Evolutionary conservation across 2,797 vertebrate genomes (phyloP).

Genomic region (Amphiprion clarkii): DNA sequence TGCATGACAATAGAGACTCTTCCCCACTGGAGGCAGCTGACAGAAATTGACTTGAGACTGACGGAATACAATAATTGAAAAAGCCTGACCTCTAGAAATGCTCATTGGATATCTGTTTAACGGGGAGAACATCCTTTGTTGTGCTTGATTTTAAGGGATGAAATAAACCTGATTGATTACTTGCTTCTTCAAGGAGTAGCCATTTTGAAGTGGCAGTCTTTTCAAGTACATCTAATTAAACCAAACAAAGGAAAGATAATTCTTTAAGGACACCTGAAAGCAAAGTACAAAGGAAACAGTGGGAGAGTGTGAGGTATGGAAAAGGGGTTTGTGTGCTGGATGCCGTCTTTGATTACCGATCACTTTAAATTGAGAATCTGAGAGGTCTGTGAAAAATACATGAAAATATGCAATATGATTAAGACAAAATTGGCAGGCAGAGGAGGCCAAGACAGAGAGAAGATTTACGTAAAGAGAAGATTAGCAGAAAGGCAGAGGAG

Average conservation of each 20-base stretch:
- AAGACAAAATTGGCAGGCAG: not conserved
- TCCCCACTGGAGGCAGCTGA: not conserved
- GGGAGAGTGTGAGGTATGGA: not conserved
- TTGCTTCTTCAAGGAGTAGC: not conserved
- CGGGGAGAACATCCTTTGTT: conserved; percentile 5
- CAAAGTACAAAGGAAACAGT: conserved; percentile 3
- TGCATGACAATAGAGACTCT: conserved; percentile 5
- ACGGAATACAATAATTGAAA: not conserved
- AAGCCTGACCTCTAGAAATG: not conserved
- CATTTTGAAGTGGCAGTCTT: conserved; percentile 1
- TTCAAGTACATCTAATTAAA: conserved; percentile 39
- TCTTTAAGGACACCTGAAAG: conserved; percentile 2
- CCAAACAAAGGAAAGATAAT: conserved; percentile 24
- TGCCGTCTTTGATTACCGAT: conserved; percentile 6
- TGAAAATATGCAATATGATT: not conserved
- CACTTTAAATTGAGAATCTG: not conserved
- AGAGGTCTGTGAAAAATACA: not conserved
- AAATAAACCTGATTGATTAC: conserved; percentile 41
- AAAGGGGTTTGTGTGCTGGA: not conserved
- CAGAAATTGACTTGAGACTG: conserved; percentile 10
- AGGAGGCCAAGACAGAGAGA: not conserved
- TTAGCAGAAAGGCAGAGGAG: not conserved
- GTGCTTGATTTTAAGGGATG: conserved; percentile 7
- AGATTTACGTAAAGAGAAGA: not conserved
- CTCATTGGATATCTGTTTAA: conserved; percentile 16